Conservation (phyloP, 2,888 invertebrate species). For the Julus scandinavius region DNA sequence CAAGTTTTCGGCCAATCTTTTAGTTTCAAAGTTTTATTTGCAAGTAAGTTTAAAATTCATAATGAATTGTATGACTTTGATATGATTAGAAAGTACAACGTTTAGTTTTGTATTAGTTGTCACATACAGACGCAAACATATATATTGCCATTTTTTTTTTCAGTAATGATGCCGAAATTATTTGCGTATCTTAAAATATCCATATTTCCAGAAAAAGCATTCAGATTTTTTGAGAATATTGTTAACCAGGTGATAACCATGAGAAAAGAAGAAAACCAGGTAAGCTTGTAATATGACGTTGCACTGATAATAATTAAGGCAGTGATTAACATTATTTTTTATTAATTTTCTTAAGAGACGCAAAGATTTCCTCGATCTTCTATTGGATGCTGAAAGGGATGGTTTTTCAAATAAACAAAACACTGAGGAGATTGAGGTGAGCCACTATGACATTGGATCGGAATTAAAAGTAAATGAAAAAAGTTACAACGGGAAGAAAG, state of each 20-base stretch:
- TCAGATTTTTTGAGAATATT: constrained; percentile 12
- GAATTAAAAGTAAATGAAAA: background rate
- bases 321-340: background rate
- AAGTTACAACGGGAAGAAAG: background rate
- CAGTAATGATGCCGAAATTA: constrained; percentile 20
- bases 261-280: constrained; percentile 40
- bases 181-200: constrained; percentile 20
- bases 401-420: background rate
- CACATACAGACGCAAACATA: background rate
- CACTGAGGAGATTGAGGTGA: background rate
- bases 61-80: background rate
- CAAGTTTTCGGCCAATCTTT: background rate
- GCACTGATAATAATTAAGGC: background rate
- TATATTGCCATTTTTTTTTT: background rate
- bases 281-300: background rate
- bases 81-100: background rate
- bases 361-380: constrained; percentile 50
- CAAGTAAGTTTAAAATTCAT: background rate
- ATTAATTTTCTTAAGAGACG: background rate
- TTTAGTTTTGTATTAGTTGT: background rate
- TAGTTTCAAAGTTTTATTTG: background rate
- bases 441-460: background rate
- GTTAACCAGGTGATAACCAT: constrained; percentile 47
- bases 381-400: constrained; percentile 22
- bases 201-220: constrained; percentile 17